Evolutionary conservation across 2,888 invertebrate genomes (phyloP), one percentile per base, ranked within the genome.

Genomic region (Coenonympha glycerion): DNA sequence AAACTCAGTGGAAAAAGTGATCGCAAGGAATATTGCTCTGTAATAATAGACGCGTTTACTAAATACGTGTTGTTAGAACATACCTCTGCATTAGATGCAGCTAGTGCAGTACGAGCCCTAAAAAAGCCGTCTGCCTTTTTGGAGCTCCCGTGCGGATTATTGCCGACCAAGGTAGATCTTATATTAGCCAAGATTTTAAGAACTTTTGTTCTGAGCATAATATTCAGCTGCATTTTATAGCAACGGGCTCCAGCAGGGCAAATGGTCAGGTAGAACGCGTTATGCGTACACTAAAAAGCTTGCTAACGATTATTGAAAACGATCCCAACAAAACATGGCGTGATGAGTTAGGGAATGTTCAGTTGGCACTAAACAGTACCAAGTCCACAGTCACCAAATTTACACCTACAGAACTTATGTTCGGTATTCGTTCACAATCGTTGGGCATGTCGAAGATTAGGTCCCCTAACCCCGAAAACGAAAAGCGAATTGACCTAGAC

Each of bases 181-280:
- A 39, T 6, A 21, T 16, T 3, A 51, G 51, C 9, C 9, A 2
- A 2, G 52, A 53, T 0, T 55, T 58, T 42, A 47, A 40, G 15
- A 6, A 42, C 3, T 56, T 56, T 47, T 58, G 56, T 24, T 6
- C 3, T 1, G 39, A 44, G 1, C 15, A 64, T 30, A 53, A 52
- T 2, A 63, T 65, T 6, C 37, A 60, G 0, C 51, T 61, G 1
- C 61, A 62, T 21, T 36, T 62, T 0, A 58, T 62, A 1, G 62
- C 60, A 0, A 61, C 62, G 1, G 61, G 61, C 1, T 41, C 51
- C 1, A 47, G 52, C 13, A 55, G 64, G 2, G 60, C 63, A 0
- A 57, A 59, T 24, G 59, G 59, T 1, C 57, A 60, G 24, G 60
- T 62, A 0, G 60, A 63, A 40, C 3, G 58, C 1, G 55, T 59